Base-by-base conservation (phyloP, 2,113 vertebrate genomes). In the Pycnonotus jocosus region DNA sequence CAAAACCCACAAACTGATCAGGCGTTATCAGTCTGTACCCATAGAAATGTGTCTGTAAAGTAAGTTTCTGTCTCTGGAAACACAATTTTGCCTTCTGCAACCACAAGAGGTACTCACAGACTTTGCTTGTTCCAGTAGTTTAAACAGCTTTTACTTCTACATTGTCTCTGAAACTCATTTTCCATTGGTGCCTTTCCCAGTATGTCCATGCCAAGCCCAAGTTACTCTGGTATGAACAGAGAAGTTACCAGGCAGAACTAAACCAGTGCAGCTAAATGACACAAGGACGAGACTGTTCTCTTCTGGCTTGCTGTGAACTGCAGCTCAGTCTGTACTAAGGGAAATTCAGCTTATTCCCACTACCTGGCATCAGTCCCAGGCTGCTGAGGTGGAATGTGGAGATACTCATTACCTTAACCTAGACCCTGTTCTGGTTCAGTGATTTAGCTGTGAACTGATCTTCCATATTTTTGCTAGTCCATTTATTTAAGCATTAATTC, bases 31-130 rank as follows among this genome's bases (percentile, higher is more conserved):
- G 58, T 65, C 64, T 42, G 27, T 61, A 25, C 69, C 51, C 37
- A 25, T 40, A 62, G 64, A 88, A 96, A 60, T 57, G 27, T 25
- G 27, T 62, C 53, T 64, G 38, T 56, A 15, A 27, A 79, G 50
- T 44, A 76, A 65, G 27, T 20, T 79, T 38, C 62, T 85, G 69
- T 21, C 53, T 87, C 68, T 86, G 17, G 22, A 71, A 86, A 56
- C 22, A 31, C 22, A 68, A 44, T 69, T 80, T 88, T 95, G 33
- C 95, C 60, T 81, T 84, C 56, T 78, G 60, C 86, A 91, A 25
- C 83, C 91, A 96, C 96, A 84, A 96, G 94, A 96, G 94, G 94
- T 93, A 79, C 91, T 96, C 95, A 35, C 51, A 92, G 91, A 47
- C 94, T 81, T 92, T 8, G 7, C 76, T 74, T 91, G 56, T 79